Evolutionary conservation across 1,140 invertebrate genomes (phyloP), one percentile per base, ranked within the genome.

Genomic region (Belonocnema kinseyi): DNA sequence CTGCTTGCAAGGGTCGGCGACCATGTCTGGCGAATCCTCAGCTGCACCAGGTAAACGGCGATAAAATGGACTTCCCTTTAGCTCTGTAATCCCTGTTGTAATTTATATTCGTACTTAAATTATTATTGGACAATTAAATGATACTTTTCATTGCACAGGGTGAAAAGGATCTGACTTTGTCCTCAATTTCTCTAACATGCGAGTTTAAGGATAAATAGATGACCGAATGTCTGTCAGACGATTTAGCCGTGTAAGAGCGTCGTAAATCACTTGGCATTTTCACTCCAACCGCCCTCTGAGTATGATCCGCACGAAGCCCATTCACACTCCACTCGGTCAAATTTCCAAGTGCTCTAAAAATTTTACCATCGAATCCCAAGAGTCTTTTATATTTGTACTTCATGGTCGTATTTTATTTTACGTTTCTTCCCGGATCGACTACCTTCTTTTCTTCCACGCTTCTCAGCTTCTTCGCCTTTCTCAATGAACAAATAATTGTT

Each of bases 401-500:
- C 54, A 56, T 11, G 54, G 54, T 56, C 54, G 17, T 56, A 56
- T 56, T 56, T 56, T 56, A 56, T 56, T 56, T 19, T 19, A 56
- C 54, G 13, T 77, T 77, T 56, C 58, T 74, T 72, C 53, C 51
- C 14, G 56, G 12, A 51, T 21, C 50, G 19, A 50, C 8, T 56
- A 19, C 50, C 56, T 50, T 40, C 17, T 51, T 73, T 51, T 66
- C 40, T 71, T 19, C 51, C 66, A 61, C 21, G 46, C 50, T 26
- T 74, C 61, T 70, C 75, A 72, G 21, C 46, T n/a, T 46, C 33
- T 50, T 52, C 50, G 40, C 11, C 50, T 58, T 53, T 50, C 11
- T 14, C 56, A 4, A 71, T 56, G 54, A 11, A 54, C 53, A 56
- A 21, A 19, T 56, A 56, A 56, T 56, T 56, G 54, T 56, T 56